These are phyloP conservation scores for Drosophila mettleri DNA, from an alignment of 2,888 invertebrate genomes.

Conservation along the genomic window DNA sequence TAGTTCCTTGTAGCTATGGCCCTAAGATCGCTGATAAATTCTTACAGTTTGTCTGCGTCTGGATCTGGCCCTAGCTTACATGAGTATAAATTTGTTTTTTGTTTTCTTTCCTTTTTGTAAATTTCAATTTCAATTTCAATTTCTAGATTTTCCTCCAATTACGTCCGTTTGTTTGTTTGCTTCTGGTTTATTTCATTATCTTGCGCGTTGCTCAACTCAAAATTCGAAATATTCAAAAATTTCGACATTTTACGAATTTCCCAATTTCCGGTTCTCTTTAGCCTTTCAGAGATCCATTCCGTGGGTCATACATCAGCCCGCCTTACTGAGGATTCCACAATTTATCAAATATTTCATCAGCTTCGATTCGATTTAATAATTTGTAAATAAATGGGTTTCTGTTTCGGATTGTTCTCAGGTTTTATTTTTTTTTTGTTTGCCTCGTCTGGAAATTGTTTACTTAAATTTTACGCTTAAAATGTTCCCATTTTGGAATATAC, in stretches of 20 bases:
- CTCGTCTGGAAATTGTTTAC: constrained; percentile 34
- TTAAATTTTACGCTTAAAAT: constrained; percentile 61
- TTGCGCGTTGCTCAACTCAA: constrained; percentile 7
- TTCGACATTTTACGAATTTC: not conserved
- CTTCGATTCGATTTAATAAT: constrained; percentile 6
- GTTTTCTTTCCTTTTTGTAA: constrained; percentile 14
- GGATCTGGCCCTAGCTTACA: constrained; percentile 31
- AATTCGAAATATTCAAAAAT: not conserved
- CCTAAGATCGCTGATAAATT: constrained; percentile 30
- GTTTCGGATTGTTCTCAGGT: not conserved
- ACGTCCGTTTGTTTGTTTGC: constrained; percentile 9
- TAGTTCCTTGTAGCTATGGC: constrained; percentile 55
- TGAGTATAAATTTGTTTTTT: constrained; percentile 28
- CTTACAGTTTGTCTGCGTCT: constrained; percentile 13
- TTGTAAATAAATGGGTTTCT: constrained; percentile 18
- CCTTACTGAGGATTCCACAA: not conserved
- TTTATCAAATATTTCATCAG: not conserved
- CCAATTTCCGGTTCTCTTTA: not conserved
- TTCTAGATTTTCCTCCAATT: constrained; percentile 31
- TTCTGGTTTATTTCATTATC: constrained; percentile 24
- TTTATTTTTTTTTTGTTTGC: too few species aligned
- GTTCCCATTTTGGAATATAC: constrained; percentile 64
- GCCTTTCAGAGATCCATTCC: not conserved
- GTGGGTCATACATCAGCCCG: not conserved
- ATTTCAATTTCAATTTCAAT: too few species aligned